phyloP scores from a whole-genome alignment of 2,888 invertebrate species.

The Achlya flavicornis region DNA sequence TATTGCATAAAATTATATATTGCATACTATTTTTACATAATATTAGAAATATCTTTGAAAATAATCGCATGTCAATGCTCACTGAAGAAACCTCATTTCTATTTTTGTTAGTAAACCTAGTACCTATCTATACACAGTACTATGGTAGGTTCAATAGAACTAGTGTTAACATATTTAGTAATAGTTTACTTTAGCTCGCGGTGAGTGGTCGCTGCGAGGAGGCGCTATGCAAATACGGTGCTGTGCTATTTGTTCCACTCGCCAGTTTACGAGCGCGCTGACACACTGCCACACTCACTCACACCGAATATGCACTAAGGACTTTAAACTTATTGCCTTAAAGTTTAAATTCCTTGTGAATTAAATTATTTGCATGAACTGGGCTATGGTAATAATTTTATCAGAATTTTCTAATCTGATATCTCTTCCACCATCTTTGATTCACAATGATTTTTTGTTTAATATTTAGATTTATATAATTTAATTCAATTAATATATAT shows the following conservation, averaged over 20 bases:
- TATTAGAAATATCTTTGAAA: too few relatives aligned
- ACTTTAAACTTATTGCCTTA: neutral
- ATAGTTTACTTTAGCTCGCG: neutral
- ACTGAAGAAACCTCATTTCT: neutral
- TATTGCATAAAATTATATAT: too few relatives aligned
- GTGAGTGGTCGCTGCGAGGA: neutral
- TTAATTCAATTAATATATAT: too few relatives aligned
- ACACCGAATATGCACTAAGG: neutral
- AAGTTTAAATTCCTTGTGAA: neutral
- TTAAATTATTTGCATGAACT: neutral
- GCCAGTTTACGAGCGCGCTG: neutral
- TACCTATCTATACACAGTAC: too few relatives aligned
- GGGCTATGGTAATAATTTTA: neutral
- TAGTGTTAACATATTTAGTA: neutral
- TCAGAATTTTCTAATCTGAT: neutral
- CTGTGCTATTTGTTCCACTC: neutral
- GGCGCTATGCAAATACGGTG: neutral
- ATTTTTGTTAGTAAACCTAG: neutral
- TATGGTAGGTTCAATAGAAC: too few relatives aligned
- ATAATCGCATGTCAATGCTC: too few relatives aligned
- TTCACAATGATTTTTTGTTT: too few relatives aligned
- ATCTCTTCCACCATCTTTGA: neutral
- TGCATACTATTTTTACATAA: too few relatives aligned
- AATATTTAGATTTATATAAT: too few relatives aligned
- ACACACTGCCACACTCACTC: conserved; percentile 7